phyloP scores from a whole-genome alignment of 2,113 vertebrate species.

The Mesocricetus auratus region DNA sequence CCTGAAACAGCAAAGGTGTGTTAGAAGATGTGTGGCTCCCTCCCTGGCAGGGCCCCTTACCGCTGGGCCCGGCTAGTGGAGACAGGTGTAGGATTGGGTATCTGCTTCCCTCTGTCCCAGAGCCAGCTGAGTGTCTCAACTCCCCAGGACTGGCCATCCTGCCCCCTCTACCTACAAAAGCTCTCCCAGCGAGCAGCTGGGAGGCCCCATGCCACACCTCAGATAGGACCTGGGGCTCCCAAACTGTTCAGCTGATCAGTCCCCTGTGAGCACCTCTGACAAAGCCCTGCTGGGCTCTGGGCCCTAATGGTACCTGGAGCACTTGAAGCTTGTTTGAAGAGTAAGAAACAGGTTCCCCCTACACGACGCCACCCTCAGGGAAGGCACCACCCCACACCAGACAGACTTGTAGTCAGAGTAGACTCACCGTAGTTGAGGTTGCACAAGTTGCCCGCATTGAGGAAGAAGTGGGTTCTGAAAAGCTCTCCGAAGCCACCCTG shows the following conservation, averaged over 20 bases:
- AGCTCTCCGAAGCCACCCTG: slow-evolving; percentile 95
- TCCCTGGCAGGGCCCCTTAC: background rate
- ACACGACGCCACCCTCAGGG: background rate
- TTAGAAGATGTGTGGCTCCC: accelerated
- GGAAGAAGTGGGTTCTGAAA: slow-evolving; percentile 97
- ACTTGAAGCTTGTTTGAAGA: background rate
- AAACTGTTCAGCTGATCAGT: background rate
- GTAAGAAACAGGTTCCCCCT: accelerated
- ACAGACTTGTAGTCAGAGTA: accelerated
- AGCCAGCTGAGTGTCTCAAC: accelerated
- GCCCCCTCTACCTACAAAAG: background rate
- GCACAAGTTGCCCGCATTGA: slow-evolving; percentile 99
- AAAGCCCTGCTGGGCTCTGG: background rate
- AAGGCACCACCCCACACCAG: background rate
- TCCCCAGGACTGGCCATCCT: background rate
- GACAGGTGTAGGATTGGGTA: accelerated
- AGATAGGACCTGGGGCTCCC: background rate
- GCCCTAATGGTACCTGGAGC: background rate
- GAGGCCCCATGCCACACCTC: accelerated
- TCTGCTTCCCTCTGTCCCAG: accelerated
- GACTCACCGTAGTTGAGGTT: slow-evolving; percentile 97
- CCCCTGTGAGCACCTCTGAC: background rate
- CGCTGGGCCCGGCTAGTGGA: background rate
- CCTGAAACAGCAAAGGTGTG: slow-evolving; percentile 85
- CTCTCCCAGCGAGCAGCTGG: background rate